A percentile compares a stretch with the other conserved stretches of the same genome.
phyloP scores from a whole-genome alignment of 2,797 vertebrate species.

The Pangasius mekongensis region DNA sequence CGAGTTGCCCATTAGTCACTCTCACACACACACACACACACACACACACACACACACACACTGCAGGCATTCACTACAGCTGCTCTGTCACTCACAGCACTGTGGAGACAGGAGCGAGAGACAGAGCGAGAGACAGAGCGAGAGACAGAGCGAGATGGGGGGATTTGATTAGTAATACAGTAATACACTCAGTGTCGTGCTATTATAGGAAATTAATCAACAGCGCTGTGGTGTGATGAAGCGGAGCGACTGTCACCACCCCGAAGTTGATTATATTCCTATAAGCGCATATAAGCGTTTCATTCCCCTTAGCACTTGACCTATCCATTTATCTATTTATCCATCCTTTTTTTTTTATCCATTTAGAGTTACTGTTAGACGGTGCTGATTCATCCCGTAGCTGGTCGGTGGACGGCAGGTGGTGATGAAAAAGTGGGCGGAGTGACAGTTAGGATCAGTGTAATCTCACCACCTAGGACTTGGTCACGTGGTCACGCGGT shows the following conservation, averaged over 20 bases:
- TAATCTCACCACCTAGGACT: not conserved
- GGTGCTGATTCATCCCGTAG: not conserved
- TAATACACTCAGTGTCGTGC: not conserved
- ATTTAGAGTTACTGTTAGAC: not conserved
- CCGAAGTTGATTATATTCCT: not conserved
- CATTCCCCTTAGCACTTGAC: not conserved
- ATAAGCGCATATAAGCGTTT: not conserved
- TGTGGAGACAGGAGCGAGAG: not conserved
- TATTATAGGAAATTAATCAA: not conserved
- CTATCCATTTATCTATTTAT: too few species aligned
- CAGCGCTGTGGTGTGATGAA: not conserved
- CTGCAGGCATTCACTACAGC: slow-evolving; percentile 15
- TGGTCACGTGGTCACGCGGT: not conserved
- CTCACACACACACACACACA: slow-evolving; percentile 28
- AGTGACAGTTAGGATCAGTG: not conserved
- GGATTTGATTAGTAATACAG: not conserved
- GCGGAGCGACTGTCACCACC: not conserved
- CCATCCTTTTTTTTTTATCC: not conserved
- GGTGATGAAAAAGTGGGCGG: not conserved
- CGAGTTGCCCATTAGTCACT: slow-evolving; percentile 67
- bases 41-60: slow-evolving; percentile 40
- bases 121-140: not conserved
- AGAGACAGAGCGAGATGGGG: too few species aligned
- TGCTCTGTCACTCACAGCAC: slow-evolving; percentile 24
- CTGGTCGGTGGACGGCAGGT: not conserved